Conservation (phyloP, 2,888 invertebrate species). For the Epinotia nisella region DNA sequence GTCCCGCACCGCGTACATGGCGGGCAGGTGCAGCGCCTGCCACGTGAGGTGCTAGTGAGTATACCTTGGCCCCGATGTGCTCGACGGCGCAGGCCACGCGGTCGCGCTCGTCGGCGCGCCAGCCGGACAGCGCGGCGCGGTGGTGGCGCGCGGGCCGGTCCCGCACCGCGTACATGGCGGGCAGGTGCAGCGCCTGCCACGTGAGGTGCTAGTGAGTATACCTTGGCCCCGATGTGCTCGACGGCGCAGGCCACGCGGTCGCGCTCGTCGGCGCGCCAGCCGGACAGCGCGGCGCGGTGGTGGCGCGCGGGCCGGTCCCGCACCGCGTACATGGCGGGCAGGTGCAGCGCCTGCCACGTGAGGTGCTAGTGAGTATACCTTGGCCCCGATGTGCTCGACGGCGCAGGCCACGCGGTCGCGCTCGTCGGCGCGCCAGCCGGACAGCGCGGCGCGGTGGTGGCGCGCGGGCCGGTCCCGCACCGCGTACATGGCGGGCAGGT, state of each 20-base stretch:
- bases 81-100: conserved; percentile 93
- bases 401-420: conserved; percentile 92
- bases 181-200: conserved; percentile 97
- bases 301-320: conserved; percentile 89
- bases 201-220: too few relatives aligned
- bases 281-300: conserved; percentile 93
- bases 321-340: conserved; percentile 90
- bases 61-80: too few relatives aligned
- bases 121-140: conserved; percentile 94
- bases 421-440: conserved; percentile 96
- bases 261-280: conserved; percentile 95
- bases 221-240: conserved; percentile 88
- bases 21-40: conserved; percentile 96
- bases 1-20: conserved; percentile 87
- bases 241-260: conserved; percentile 93
- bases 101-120: conserved; percentile 93
- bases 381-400: conserved; percentile 90
- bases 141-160: conserved; percentile 91
- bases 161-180: conserved; percentile 87
- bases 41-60: too few relatives aligned
- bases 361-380: too few relatives aligned
- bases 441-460: conserved; percentile 92
- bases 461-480: conserved; percentile 89
- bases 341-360: conserved; percentile 97
- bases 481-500: conserved; percentile 91